Conservation (phyloP, 1,140 invertebrate genomes). For the Ladona fulva region DNA sequence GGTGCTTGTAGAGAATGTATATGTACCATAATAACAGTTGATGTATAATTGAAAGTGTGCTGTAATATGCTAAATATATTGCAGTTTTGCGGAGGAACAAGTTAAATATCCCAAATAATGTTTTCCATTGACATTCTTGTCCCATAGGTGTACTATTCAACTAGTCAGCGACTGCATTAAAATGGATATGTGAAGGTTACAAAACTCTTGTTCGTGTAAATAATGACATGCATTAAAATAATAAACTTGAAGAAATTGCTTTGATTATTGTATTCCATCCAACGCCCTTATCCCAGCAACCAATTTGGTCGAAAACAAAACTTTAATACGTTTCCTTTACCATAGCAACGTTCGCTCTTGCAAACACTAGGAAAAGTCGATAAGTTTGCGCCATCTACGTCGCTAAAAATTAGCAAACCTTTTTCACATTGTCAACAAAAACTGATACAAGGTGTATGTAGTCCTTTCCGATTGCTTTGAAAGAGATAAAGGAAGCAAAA, state of each 20-base stretch:
- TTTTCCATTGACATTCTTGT: not conserved
- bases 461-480: too few species aligned
- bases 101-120: not conserved
- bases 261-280: not conserved
- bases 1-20: not conserved
- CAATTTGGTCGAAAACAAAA: too few species aligned
- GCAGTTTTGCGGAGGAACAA: not conserved
- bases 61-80: not conserved
- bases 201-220: slow-evolving; percentile 7
- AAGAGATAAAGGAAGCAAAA: too few species aligned
- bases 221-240: not conserved
- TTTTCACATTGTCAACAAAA: too few species aligned
- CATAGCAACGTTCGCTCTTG: too few species aligned
- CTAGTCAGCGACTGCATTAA: not conserved
- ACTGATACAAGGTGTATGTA: too few species aligned
- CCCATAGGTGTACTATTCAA: slow-evolving; percentile 5
- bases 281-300: not conserved
- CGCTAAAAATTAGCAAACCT: too few species aligned
- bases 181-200: not conserved
- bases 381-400: too few species aligned
- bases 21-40: slow-evolving; percentile 4
- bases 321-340: too few species aligned
- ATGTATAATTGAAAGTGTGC: not conserved
- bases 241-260: not conserved
- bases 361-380: too few species aligned